A percentile compares a stretch with the other conserved stretches of the same genome.
Evolutionary conservation across 2,113 vertebrate species (phyloP).

Genomic region (Prunella himalayana): DNA sequence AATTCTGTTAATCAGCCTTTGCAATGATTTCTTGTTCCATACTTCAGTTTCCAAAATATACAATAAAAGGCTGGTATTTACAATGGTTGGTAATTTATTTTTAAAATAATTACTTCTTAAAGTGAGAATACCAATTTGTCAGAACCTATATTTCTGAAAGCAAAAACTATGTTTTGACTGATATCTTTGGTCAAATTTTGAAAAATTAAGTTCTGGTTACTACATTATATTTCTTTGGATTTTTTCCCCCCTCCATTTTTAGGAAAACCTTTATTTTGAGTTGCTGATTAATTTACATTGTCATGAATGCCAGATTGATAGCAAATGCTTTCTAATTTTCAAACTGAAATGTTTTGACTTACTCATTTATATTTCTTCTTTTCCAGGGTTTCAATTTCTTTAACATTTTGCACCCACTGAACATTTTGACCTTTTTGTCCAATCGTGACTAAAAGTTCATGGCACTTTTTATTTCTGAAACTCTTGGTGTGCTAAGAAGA

Average conservation of each 20-base stretch:
- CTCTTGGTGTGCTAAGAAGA: background rate
- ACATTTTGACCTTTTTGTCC: background rate
- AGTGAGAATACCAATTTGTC: background rate
- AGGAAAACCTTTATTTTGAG: background rate
- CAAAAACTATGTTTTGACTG: background rate
- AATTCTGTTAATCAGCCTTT: background rate
- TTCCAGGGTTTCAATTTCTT: background rate
- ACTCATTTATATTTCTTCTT: background rate
- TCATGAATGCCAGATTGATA: background rate
- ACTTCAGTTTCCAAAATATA: background rate
- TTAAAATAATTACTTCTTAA: background rate
- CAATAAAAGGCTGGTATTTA: background rate
- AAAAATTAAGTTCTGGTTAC: background rate
- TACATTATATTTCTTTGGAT: background rate
- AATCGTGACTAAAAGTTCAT: background rate
- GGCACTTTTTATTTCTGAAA: background rate
- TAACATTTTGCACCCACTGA: background rate
- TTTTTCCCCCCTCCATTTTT: fast-evolving
- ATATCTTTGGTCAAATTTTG: background rate
- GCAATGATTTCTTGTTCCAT: background rate
- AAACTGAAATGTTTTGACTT: background rate
- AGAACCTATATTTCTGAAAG: background rate
- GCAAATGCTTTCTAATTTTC: background rate
- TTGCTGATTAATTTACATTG: background rate
- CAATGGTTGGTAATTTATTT: background rate